Evolutionary conservation across 2,888 invertebrate species (phyloP).

Genomic region (Antheraea assamensis): DNA sequence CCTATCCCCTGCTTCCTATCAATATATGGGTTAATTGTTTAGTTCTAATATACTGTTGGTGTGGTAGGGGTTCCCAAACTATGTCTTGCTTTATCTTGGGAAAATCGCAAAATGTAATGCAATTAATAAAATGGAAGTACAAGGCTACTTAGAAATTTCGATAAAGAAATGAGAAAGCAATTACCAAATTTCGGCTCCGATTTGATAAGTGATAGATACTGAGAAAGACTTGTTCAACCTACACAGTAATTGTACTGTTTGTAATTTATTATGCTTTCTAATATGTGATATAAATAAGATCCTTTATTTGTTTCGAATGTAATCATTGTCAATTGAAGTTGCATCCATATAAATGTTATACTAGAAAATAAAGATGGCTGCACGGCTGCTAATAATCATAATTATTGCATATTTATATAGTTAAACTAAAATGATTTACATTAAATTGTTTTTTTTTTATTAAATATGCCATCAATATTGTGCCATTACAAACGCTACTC

Average conservation of each 20-base stretch:
- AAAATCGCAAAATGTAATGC: neutral
- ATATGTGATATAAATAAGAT: neutral
- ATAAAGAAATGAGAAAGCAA: neutral
- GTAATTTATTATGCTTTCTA: neutral
- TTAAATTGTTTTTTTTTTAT: neutral
- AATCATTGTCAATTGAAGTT: neutral
- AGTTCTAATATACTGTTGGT: neutral
- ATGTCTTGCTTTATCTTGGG: neutral
- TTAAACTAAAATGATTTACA: neutral
- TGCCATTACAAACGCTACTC: too few relatives aligned
- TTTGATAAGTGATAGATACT: neutral
- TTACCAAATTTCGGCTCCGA: neutral
- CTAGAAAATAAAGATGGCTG: neutral
- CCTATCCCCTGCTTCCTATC: slow-evolving; percentile 91
- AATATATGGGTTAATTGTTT: slow-evolving; percentile 88
- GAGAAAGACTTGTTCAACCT: neutral
- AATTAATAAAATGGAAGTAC: neutral
- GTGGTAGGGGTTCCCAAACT: neutral
- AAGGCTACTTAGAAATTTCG: neutral
- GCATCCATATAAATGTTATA: neutral
- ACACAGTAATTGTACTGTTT: neutral
- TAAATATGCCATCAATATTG: too few relatives aligned
- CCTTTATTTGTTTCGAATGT: neutral
- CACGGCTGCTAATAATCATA: too few relatives aligned
- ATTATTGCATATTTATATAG: neutral